Evolutionary conservation across 2,888 invertebrate species (phyloP), one percentile per base, ranked within the genome.

Genomic region (Sarcophaga carnaria): DNA sequence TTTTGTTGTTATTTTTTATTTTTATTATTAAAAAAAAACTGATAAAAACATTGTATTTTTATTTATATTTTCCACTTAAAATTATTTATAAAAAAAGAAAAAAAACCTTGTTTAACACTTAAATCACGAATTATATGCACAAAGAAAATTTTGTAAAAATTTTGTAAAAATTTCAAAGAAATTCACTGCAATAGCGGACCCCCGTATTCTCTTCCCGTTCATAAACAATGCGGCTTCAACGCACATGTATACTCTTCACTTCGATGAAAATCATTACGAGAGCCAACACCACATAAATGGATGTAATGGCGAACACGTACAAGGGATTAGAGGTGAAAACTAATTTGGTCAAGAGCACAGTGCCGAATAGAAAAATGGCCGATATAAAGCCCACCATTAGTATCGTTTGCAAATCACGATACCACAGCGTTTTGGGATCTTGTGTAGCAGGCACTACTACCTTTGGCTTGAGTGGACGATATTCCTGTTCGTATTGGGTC

Each of bases 401-500:
- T 2, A 92, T 90, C 17, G 90, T 90, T 45, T 89, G 85, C 67
- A 88, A 86, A 75, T 90, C 90, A 27, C 91, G 92, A 80, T 88
- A 91, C 92, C 92, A 92, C 70, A 90, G 90, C 3, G 88, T 76
- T 2, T 85, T 81, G 10, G 88, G 89, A 79, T 91, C 89, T 77
- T 87, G 82, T 54, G 89, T 89, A 4, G 90, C 88, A 3, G 90
- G 89, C 8, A 91, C 88, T 0, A 12, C 71, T 59, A 82, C 83
- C 0, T 89, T 82, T 22, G 89, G 88, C n/a, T 89, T 89, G 3
- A 91, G 47, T 0, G 90, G 91, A 45, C 92, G 90, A 74, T 92
- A 92, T 85, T 92, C 92, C 83, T 91, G 89, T 20, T 81, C 87
- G 86, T 92, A 92, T 79, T 92, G 92, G 17, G 90, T 91, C 88